Evolutionary conservation across 2,797 vertebrate genomes (phyloP), one percentile per base, ranked within the genome.

Genomic region (Meda fulgida): DNA sequence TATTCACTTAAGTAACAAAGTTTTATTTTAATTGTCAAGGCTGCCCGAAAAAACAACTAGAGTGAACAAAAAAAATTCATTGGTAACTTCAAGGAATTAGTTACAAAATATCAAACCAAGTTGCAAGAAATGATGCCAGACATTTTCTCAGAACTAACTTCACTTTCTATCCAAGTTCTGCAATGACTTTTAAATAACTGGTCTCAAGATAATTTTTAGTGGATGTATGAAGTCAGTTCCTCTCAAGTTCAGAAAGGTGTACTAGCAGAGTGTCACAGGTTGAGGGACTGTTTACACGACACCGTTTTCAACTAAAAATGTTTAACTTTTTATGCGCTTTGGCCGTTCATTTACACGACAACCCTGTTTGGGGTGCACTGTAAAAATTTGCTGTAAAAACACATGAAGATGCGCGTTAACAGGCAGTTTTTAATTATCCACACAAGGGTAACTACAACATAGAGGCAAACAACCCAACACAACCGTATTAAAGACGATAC

Each of bases 61-160:
- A 67, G 31, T 10, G 7, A 51, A 48, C 53, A 23, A 31, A 9
- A 58, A n/a, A 38, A n/a, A n/a, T 2, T 9, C 10, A 18, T 36
- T 23, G 21, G 19, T 21, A 29, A 46, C 16, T 10, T 26, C 23
- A 65, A 46, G 58, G 76, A 78, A 26, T 78, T 63, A 29, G 55
- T 3, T 8, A 40, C 40, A 43, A 31, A 66, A 48, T 66, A 79
- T 79, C 38, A 79, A 81, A 70, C 23, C 66, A 71, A 71, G 34
- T 73, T 40, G 60, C 48, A 67, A 84, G 82, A 84, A 84, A 84
- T 40, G 73, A 84, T 77, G 51, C 63, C 51, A 84, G 82, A 84
- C 82, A 55, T 43, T 73, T 76, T 66, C 81, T 84, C 72, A 84
- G 65, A 84, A 69, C 73, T 69, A 67, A 77, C 82, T 84, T 84